phyloP scores from a whole-genome alignment of 2,113 vertebrate species.

The Cyanocitta stelleri region DNA sequence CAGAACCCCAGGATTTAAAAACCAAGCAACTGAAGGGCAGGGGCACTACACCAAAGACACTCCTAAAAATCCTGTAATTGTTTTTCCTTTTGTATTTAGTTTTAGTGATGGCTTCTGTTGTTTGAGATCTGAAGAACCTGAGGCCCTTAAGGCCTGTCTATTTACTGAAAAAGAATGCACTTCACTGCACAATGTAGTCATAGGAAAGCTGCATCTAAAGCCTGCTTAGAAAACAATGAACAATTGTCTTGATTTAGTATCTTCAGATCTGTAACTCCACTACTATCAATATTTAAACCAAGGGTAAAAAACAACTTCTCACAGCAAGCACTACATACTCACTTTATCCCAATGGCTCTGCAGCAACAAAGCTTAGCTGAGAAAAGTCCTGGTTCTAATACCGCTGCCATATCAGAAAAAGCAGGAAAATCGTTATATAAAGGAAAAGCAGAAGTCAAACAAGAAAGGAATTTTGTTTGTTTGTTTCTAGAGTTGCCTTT shows the following conservation, averaged over 20 bases:
- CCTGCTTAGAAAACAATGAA: neutral
- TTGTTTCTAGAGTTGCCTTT: constrained; percentile 24
- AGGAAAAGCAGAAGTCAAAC: neutral
- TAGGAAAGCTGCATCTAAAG: neutral
- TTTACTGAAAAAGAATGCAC: neutral
- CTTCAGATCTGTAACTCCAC: neutral
- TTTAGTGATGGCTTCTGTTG: neutral
- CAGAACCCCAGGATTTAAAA: neutral
- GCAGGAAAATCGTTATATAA: neutral
- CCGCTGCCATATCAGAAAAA: neutral
- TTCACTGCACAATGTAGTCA: neutral
- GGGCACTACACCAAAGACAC: neutral
- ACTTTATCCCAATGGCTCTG: neutral
- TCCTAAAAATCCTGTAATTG: neutral
- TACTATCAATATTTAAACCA: neutral
- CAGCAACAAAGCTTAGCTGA: neutral
- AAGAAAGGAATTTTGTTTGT: constrained; percentile 55
- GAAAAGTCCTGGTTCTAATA: neutral
- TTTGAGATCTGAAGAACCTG: constrained; percentile 1
- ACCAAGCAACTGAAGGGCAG: neutral
- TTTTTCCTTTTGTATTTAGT: neutral
- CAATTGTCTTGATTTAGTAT: neutral
- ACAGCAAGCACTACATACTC: neutral
- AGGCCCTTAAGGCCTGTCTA: neutral
- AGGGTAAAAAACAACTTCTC: neutral